Conservation (phyloP, 2,797 vertebrate species). For the Capromys pilorides region DNA sequence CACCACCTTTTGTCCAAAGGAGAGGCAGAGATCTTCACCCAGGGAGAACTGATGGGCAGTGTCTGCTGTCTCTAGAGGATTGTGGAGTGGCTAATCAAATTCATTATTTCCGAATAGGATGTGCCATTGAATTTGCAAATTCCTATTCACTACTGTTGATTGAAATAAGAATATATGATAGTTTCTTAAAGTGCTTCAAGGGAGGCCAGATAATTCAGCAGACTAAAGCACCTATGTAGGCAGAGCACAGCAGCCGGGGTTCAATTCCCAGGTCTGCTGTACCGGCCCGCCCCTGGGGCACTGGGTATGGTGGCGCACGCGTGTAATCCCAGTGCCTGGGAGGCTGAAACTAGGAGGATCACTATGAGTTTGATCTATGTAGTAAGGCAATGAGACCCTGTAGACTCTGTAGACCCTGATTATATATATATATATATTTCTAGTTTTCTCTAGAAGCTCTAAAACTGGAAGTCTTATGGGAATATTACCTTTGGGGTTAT, state of each 20-base stretch:
- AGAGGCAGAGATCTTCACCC: background rate
- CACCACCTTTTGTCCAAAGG: background rate
- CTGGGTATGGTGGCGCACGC: no score
- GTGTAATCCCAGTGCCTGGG: no score
- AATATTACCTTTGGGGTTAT: conserved; percentile 14
- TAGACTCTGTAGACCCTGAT: no score
- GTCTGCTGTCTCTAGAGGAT: background rate
- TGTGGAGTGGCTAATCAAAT: background rate
- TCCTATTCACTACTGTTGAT: background rate
- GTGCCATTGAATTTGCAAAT: background rate
- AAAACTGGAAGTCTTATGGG: background rate
- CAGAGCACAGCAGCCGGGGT: no score
- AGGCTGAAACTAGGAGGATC: no score
- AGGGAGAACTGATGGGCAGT: background rate
- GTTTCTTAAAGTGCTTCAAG: background rate
- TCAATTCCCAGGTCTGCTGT: no score
- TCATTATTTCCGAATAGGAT: conserved; percentile 35
- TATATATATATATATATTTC: no score
- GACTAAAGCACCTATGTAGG: no score
- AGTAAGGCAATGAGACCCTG: no score
- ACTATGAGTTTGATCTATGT: background rate
- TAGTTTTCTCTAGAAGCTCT: no score
- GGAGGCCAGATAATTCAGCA: no score
- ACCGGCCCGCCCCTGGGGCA: no score
- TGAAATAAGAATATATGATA: conserved; percentile 15